Evolutionary conservation across 2,113 vertebrate genomes (phyloP).

Genomic region (Anas platyrhynchos): DNA sequence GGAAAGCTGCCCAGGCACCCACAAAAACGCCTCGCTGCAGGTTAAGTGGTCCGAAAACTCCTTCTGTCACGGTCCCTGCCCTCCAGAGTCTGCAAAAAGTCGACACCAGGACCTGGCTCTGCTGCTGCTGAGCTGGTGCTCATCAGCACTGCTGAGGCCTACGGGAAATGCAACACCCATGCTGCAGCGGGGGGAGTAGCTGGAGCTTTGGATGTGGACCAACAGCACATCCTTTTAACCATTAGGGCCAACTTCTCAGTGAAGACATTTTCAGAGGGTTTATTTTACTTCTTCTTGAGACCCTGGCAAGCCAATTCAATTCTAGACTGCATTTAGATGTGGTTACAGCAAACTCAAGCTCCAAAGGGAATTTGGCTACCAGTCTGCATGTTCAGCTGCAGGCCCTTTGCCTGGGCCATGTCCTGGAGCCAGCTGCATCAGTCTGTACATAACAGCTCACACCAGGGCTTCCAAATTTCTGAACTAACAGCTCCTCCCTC

Average conservation of each 20-base stretch:
- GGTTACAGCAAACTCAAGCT: not conserved
- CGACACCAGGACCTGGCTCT: not conserved
- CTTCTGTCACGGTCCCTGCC: accelerated
- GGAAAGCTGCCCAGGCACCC: not conserved
- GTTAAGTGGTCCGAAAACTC: not conserved
- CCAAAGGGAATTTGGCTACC: not conserved
- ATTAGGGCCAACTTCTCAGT: not conserved
- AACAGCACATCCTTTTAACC: accelerated
- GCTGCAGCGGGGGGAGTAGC: not conserved
- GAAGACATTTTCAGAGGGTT: not conserved
- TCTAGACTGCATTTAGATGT: not conserved
- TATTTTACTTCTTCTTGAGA: not conserved
- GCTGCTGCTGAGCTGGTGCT: not conserved
- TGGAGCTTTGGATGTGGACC: not conserved
- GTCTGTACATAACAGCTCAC: not conserved
- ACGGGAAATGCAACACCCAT: not conserved
- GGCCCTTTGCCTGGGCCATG: not conserved
- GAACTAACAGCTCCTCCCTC: not conserved
- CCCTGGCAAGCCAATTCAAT: not conserved
- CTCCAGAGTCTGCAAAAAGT: not conserved
- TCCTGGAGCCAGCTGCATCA: not conserved
- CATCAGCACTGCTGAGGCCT: not conserved
- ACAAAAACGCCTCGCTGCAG: not conserved
- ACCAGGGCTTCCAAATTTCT: not conserved
- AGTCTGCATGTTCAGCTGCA: not conserved